Base-by-base conservation (phyloP, 2,113 vertebrate genomes). In the Rana temporaria region DNA sequence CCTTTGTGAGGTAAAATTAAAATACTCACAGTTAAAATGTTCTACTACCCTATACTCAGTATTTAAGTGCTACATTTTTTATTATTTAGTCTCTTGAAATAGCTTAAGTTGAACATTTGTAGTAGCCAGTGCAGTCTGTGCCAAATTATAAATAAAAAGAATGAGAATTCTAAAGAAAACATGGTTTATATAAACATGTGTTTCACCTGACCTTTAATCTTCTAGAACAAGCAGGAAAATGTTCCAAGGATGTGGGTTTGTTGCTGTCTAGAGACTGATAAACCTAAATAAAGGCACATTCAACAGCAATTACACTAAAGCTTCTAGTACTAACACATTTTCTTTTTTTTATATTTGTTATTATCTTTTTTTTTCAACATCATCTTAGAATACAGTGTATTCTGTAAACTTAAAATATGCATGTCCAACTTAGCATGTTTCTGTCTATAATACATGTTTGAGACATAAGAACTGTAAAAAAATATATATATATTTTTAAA, bases 211-310 rank as follows among this genome's bases (percentile, higher is more conserved):
- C 93, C 92, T 95, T 94, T 92, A 90, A 91, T 93, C 90, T 85
- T 77, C 82, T 90, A 88, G 62, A 90, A 87, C 88, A 88, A 55
- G 84, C 86, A 88, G 85, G 90, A 88, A 88, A 89, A 90, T 89
- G 86, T 85, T 75, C 84, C 38, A 85, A 84, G 87, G 89, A 91
- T 85, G 66, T 69, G 85, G 87, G 89, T 89, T 91, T 92, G 90
- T 89, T 91, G 91, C 90, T 93, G 90, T 89, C 91, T 91, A 89
- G 90, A 93, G 89, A 90, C 90, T 90, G 93, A 93, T 94, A 95
- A 92, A 86, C 90, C 88, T 73, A 90, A 91, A 91, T 94, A 92
- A 95, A 93, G 86, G 91, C 88, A 86, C 89, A 88, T 88, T 92
- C 87, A 0, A 2, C 85, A 91, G 88, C 92, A 92, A 91, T 91